Evolutionary conservation across 2,113 vertebrate species (phyloP), one percentile per base, ranked within the genome.

Genomic region (Anhinga rufa): DNA sequence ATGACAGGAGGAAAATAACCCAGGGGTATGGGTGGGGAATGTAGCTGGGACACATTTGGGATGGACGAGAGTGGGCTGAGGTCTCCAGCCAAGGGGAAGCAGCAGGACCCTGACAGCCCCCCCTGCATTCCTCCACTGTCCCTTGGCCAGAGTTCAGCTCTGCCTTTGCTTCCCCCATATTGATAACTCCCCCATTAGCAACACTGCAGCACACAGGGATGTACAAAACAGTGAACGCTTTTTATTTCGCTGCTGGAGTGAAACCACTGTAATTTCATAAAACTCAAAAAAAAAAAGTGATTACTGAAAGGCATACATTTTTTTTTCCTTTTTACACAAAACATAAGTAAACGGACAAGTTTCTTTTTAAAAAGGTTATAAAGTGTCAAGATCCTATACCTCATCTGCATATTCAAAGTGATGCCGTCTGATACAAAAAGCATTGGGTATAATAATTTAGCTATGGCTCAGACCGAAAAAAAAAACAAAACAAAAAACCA

Each of bases 321-420:
- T 91, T 79, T 90, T 86, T 75, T 84, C 29, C 14, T 90, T 96
- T 97, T 97, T 91, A 97, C 95, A 96, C 89, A 95, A 91, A 91
- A 97, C 14, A 1, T 95, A 93, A 97, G 95, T 95, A 97, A 97
- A 96, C 96, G 96, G 94, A 96, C 81, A 94, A 80, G 40, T 96
- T 92, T 96, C 72, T 93, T 85, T 96, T 97, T 76, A 97, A 96
- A 97, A 97, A 88, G 86, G 36, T 92, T 96, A 96, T 97, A 97
- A 97, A 97, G 96, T 97, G 97, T 97, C 97, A 94, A 94, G 95
- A 94, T 97, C 91, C 93, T 97, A 92, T 95, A 97, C 74, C 96
- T 97, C 95, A 91, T 94, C 97, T 96, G 95, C 94, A 92, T 97
- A 95, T 84, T 94, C 88, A 70, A 95, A 93, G 95, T 97, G 94